Base-by-base conservation (phyloP, 2,797 vertebrate species). In the Esox masquinongy region DNA sequence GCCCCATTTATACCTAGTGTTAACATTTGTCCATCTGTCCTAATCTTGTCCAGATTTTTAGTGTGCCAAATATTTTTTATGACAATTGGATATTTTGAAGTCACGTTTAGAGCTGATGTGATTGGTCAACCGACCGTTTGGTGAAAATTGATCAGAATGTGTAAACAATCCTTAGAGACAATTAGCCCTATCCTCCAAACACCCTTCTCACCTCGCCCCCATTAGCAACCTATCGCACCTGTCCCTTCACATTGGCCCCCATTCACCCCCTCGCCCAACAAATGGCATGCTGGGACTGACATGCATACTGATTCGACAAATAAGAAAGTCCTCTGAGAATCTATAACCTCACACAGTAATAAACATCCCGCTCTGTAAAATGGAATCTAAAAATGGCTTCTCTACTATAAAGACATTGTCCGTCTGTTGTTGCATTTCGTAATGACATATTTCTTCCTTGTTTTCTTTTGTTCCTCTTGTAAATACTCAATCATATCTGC, bases 191-290 rank as follows among this genome's bases (percentile, higher is more conserved):
- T 47, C 9, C 43, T 2, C 43, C 43, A 14, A 47, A 7, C 22
- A 39, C 8, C 16, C n/a, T 11, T 12, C 72, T 29, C 29, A 11
- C 39, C 14, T 15, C 0, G 16, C 64, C 17, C 43, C 17, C 29
- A 22, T 16, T 64, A 69, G 5, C 24, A 14, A 43, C 39, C n/a
- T 4, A 39, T n/a, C n/a, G 64, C 71, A 64, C 80, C 86, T 81
- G 78, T 78, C 79, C 75, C 83, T 68, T 7, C 80, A 29, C 63
- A 43, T 71, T 22, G n/a, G 72, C 17, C 19, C 50, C 5, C 22
- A n/a, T 39, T 29, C 16, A 24, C 67, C 51, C 43, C 64, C 50
- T 26, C 64, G 51, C 64, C 68, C 43, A 47, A 47, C 43, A 47
- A 47, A 47, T 5, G 0, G 43, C 43, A 47, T 11, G 43, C 43